Percentiles rank a stretch among this genome's conserved stretches.
Conservation (phyloP, 2,797 vertebrate species). For the Pygocentrus nattereri region DNA sequence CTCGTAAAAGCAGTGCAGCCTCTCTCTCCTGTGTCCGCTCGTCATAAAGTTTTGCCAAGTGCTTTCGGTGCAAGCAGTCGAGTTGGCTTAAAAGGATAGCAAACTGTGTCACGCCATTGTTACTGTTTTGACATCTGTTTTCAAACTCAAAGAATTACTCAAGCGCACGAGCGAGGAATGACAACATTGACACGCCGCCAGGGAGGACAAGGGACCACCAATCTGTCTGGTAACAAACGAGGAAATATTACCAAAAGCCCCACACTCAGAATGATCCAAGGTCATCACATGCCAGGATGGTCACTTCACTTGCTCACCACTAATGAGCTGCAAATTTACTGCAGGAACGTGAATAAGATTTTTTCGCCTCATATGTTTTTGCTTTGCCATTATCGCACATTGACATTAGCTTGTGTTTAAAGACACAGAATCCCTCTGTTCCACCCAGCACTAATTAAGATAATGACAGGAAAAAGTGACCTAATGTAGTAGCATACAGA, state of each 20-base stretch:
- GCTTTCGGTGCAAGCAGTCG: conserved; percentile 61
- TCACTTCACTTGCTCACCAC: conserved; percentile 55
- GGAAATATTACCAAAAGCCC: conserved; percentile 61
- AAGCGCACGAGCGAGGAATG: conserved; percentile 58
- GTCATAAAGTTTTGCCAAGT: conserved; percentile 63
- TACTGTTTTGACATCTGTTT: conserved; percentile 67
- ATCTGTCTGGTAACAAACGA: conserved; percentile 66
- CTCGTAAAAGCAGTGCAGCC: conserved; percentile 66
- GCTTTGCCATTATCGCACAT: conserved; percentile 49
- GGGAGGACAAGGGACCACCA: conserved; percentile 62
- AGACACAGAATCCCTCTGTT: conserved; percentile 47
- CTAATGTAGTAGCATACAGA: conserved; percentile 23
- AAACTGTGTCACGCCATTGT: conserved; percentile 66
- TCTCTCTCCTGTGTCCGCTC: conserved; percentile 58
- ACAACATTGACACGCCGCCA: conserved; percentile 64
- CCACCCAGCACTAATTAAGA: conserved; percentile 40
- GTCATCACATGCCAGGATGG: conserved; percentile 57
- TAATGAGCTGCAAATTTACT: conserved; percentile 64
- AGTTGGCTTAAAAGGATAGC: conserved; percentile 64
- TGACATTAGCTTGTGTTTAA: conserved; percentile 54
- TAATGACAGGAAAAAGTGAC: conserved; percentile 30
- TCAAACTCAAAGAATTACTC: conserved; percentile 64
- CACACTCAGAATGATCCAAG: conserved; percentile 58
- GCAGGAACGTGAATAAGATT: conserved; percentile 54
- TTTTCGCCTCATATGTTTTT: conserved; percentile 62